Base-by-base conservation (phyloP, 2,797 vertebrate species). In the Aphelocoma californica region DNA sequence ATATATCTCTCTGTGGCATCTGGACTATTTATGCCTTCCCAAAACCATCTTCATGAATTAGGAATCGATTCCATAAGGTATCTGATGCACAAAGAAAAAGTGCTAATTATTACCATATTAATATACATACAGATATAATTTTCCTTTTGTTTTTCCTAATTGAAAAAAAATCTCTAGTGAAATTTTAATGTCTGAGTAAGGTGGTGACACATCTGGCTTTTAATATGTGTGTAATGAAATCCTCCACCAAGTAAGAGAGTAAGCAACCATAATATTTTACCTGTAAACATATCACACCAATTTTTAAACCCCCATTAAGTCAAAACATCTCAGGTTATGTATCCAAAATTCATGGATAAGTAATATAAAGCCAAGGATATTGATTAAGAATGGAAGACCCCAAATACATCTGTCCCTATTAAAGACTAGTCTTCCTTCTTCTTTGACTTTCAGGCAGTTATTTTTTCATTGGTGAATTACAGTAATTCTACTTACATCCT, bases 1-100 rank as follows among this genome's bases (percentile, higher is more conserved):
- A 40, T 65, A 57, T 90, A 64, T 66, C 66, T 86, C 66, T 92
- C 66, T 90, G 86, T 80, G 79, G 72, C 93, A 93, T 77, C 44
- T 86, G 61, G 62, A 88, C 32, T 56, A 86, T 71, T 88, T 94
- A 84, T 57, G 38, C 15, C 53, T 90, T 86, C 38, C 56, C 61
- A 62, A 92, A 90, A 70, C 34, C 47, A 44, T 73, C 48, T 84
- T 77, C 18, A 18, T 38, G 32, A 93, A 67, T 86, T 90, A 94
- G 34, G 56, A 92, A 86, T 51, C 0, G 19, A 79, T 81, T 85
- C 73, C 31, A 6, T 93, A 79, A 89, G 79, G 50, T 81, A 64
- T 48, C 64, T 48, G 40, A 82, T 82, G 64, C 16, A 56, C 38
- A 53, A 78, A 88, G 51, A 73, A 70, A 72, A 53, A 9, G 15